Percentiles rank a stretch among this genome's conserved stretches.
Conservation (phyloP, 1,140 invertebrate species). For the Pinna nobilis region DNA sequence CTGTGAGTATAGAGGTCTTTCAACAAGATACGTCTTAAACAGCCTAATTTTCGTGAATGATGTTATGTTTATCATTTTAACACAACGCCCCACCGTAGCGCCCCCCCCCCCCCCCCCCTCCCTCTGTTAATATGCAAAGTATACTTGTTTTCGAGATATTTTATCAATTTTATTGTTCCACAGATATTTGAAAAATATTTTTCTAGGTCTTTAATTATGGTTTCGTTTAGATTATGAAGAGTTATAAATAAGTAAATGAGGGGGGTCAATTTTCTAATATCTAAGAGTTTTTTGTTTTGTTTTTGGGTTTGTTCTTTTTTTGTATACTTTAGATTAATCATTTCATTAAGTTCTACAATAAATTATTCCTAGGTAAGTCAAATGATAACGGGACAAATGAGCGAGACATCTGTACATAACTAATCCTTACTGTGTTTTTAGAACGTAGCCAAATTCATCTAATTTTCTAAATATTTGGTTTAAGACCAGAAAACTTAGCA, state of each 20-base stretch:
- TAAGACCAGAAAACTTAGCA: slow-evolving; percentile 10
- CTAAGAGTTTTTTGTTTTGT: neutral
- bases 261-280: neutral
- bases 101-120: too few relatives aligned
- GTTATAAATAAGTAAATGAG: slow-evolving; percentile 1
- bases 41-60: neutral
- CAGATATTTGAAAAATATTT: slow-evolving; percentile 4
- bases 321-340: neutral
- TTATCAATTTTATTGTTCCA: slow-evolving; percentile 5
- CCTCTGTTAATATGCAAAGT: neutral
- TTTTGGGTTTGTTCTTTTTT: too few relatives aligned
- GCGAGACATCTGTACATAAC: neutral
- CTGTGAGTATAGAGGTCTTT: neutral
- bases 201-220: neutral
- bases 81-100: too few relatives aligned
- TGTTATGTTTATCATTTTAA: slow-evolving; percentile 5
- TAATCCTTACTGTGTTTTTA: neutral
- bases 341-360: neutral
- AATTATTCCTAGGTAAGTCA: neutral
- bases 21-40: neutral
- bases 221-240: neutral
- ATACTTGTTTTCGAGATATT: neutral
- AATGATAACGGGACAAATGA: neutral
- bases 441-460: neutral
- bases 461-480: slow-evolving; percentile 4